Evolutionary conservation across 2,888 invertebrate species (phyloP), one percentile per base, ranked within the genome.

Genomic region (Eupithecia pulchellata): DNA sequence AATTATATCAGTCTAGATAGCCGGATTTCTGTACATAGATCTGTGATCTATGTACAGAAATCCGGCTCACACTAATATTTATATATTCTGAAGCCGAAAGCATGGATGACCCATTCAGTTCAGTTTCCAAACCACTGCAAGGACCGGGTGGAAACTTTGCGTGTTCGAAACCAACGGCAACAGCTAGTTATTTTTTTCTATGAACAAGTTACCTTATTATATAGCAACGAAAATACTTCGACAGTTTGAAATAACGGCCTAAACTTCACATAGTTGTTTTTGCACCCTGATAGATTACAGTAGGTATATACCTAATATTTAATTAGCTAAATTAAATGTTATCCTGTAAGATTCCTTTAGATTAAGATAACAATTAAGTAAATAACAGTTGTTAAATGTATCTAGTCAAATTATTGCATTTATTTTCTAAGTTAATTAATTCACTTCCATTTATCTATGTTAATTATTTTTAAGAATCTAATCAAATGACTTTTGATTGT

Each of bases 261-360:
- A 70, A 32, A 42, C 11, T 68, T 78, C 78, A 81, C 78, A 65
- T 75, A 68, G 75, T 81, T 79, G 75, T 75, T 64, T 32, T 36
- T 55, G 71, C 73, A 75, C 75, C 47, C 20, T 47, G 20, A 47
- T 47, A 20, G 39, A 5, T 47, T 47, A 20, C 20, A 47, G 20
- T 47, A 47, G 2, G 9, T 9, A 9, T 47, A n/a, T 36, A 36
- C 2, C 6, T 5, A 6, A 5, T 32, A 42, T 5, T 42, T 42
- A 20, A 47, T 47, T 47, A 47, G 47, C 9, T 47, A 47, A n/a
- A 47, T 47, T 9, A 20, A 47, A 47, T 47, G 20, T 47, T 47
- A 47, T 20, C 2, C 20, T 47, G 0, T 42, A 9, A 9, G 47
- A 9, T 20, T 47, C 20, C 20, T 47, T 47, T 47, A 47, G 20